Base-by-base conservation (phyloP, 2,797 vertebrate genomes). In the Peromyscus aztecus region DNA sequence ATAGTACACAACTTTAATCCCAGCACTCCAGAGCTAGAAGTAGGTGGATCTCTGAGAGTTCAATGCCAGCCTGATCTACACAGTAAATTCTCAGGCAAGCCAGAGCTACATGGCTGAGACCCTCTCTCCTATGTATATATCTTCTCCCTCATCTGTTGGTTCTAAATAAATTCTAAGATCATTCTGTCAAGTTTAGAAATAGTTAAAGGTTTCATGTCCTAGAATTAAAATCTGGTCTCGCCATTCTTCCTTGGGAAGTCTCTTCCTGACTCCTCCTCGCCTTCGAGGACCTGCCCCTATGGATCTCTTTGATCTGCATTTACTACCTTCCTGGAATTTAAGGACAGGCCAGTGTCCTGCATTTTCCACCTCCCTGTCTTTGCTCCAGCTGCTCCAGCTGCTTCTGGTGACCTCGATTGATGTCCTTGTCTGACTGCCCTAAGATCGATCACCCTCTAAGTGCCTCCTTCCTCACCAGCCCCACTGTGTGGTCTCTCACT, bases 111-210 rank as follows among this genome's bases (percentile, higher is more conserved):
- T 65, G 40, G 16, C 61, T 49, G 3, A n/a, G 77, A 43, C 71
- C 19, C 37, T 73, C 9, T 73, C 71, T 24, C 65, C 4, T 2
- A 43, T 14, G 16, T 13, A 13, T 16, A 46, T 27, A 37, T 21
- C 1, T 37, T 61, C 24, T 4, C 29, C 77, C 52, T 65, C 46
- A 61, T 63, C 23, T 63, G 4, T 67, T 94, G 92, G 61, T 81
- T 96, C 65, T 85, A 93, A 94, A 49, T 90, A 95, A 90, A 71
- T 80, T 86, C 93, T 97, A 82, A 61, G 17, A 75, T 92, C 19
- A 69, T 93, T 94, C 29, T 92, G 7, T 94, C 71, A 94, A 65
- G 31, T 85, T 94, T 65, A 93, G 80, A 49, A 91, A 75, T 95
- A 93, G 75, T 87, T 90, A 34, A 37, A 19, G 71, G 76, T 9